Percentiles rank a stretch among this genome's conserved stretches.
Evolutionary conservation across 35 echinoderm and acorn worm species (phyloP).

Genomic region (Ophiothrix spiculata): DNA sequence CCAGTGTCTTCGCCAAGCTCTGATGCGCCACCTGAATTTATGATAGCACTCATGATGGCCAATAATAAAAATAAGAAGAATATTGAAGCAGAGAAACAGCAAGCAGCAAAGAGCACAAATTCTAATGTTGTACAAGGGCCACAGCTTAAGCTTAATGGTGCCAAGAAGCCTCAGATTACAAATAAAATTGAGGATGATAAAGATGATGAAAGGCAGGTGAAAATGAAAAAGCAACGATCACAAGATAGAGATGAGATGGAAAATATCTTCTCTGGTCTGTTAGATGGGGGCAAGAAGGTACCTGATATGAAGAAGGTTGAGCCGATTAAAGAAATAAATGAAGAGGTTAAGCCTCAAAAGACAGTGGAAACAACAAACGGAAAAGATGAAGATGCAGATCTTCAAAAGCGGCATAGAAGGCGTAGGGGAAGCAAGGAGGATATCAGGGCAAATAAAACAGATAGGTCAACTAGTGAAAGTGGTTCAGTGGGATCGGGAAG

Average conservation of each 20-base stretch:
- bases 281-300: neutral
- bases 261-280: conserved; percentile 39
- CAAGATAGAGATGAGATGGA: conserved; percentile 83
- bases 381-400: conserved; percentile 3
- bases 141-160: too few relatives aligned
- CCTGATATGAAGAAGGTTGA: neutral
- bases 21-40: neutral
- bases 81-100: too few relatives aligned
- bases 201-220: neutral
- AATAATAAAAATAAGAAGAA: neutral
- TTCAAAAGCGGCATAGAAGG: conserved; percentile 23
- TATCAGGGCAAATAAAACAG: conserved; percentile 25
- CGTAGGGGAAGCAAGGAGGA: conserved; percentile 55
- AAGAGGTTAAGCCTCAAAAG: too few relatives aligned
- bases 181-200: neutral
- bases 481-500: neutral
- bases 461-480: neutral
- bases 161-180: neutral
- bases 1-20: neutral
- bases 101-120: neutral
- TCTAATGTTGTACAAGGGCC: neutral
- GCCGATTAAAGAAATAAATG: neutral
- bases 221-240: conserved; percentile 24
- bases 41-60: neutral
- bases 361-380: neutral